Conservation (phyloP, 2,797 vertebrate genomes). For the Phataginus tetradactyla region DNA sequence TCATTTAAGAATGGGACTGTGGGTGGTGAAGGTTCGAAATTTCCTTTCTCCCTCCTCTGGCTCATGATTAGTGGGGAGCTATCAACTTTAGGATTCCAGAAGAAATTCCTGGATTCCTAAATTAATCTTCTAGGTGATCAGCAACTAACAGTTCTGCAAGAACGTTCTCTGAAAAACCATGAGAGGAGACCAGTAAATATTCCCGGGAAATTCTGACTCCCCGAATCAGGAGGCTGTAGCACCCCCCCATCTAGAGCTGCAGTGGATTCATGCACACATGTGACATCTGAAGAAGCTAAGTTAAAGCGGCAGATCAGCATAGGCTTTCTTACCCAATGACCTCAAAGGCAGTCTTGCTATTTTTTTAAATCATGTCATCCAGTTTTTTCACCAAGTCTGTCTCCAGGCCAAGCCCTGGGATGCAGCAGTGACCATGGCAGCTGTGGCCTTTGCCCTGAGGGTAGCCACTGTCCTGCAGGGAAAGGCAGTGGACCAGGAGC, state of each 20-base stretch:
- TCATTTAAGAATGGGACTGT: constrained; percentile 25
- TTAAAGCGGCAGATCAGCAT: background rate
- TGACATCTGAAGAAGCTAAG: rapidly evolving
- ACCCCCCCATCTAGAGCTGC: background rate
- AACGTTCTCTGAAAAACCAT: background rate
- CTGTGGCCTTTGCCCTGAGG: background rate
- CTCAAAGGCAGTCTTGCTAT: background rate
- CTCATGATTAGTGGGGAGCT: background rate
- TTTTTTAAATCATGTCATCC: background rate
- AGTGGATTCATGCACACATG: rapidly evolving
- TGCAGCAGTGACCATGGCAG: background rate
- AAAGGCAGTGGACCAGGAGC: too few species aligned
- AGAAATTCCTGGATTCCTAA: constrained; percentile 29
- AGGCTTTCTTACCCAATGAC: background rate
- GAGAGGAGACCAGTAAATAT: background rate
- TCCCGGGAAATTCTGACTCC: background rate
- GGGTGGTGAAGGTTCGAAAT: constrained; percentile 15
- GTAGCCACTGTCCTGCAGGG: background rate
- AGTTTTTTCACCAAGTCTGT: too few species aligned
- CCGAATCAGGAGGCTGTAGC: rapidly evolving
- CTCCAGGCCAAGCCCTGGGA: background rate
- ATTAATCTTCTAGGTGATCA: background rate
- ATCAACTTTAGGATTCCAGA: background rate
- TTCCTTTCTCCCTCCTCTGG: background rate
- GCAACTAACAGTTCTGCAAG: background rate